Percentiles rank a stretch among this genome's conserved stretches.
phyloP scores from a whole-genome alignment of 2,797 vertebrate genomes.

The Sebastes baramenuke region DNA sequence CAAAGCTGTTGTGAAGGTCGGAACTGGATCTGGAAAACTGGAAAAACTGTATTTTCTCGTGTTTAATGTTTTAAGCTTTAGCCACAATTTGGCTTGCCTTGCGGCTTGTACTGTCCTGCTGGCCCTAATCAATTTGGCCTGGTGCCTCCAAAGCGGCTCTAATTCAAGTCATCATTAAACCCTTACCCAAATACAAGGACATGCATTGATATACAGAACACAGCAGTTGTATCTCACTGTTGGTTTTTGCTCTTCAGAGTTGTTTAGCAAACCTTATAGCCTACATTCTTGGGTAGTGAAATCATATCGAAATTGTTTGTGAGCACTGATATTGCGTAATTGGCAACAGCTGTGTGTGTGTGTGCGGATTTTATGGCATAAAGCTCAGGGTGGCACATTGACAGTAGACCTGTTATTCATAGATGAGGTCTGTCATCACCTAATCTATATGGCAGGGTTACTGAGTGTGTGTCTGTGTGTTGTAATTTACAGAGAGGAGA shows the following conservation, averaged over 20 bases:
- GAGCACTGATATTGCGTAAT: neutral
- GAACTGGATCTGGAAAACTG: neutral
- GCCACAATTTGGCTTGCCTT: neutral
- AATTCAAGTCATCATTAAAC: slow-evolving; percentile 46
- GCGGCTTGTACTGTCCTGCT: neutral
- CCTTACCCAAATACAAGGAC: slow-evolving; percentile 15
- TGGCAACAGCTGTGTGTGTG: neutral
- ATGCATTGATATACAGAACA: neutral
- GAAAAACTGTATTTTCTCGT: neutral
- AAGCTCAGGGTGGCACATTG: neutral
- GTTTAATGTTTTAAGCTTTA: neutral
- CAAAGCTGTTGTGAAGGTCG: neutral
- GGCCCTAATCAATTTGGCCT: neutral
- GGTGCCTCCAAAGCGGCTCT: slow-evolving; percentile 19
- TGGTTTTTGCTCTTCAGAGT: neutral
- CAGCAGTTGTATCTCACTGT: neutral
- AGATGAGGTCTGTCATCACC: neutral
- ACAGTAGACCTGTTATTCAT: neutral
- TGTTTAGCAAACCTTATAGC: neutral
- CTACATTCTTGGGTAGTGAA: neutral
- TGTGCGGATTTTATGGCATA: neutral
- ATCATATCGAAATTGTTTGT: neutral
- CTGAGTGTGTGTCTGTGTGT: neutral
- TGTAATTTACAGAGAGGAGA: neutral
- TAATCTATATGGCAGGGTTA: neutral